Percentiles rank a stretch among this genome's conserved stretches.
phyloP scores from a whole-genome alignment of 2,797 vertebrate species.

The Caiman crocodilus region DNA sequence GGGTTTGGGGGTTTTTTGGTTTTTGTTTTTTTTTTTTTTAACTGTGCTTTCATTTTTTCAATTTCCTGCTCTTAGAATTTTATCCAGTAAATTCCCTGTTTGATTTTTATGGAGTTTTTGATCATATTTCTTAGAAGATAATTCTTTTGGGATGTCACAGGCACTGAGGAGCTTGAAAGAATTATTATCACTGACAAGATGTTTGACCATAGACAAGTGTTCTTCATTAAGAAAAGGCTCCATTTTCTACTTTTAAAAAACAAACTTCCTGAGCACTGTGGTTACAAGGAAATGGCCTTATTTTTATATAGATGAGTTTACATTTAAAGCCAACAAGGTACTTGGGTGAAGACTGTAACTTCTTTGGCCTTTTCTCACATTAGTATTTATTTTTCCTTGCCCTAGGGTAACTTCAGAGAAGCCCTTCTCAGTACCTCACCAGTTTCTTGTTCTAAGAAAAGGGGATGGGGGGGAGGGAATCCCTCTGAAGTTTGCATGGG shows the following conservation, averaged over 20 bases:
- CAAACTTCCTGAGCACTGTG: constrained; percentile 58
- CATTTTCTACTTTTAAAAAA: constrained; percentile 68
- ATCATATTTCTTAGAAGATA: constrained; percentile 68
- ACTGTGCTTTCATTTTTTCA: constrained; percentile 46
- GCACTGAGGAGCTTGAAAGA: background rate
- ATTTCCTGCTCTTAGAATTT: constrained; percentile 69
- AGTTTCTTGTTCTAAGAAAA: constrained; percentile 5
- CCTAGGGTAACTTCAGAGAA: constrained; percentile 40
- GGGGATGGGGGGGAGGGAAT: background rate
- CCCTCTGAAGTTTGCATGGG: constrained; percentile 12
- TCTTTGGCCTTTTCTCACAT: constrained; percentile 47
- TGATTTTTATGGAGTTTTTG: constrained; percentile 66
- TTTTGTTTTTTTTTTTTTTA: constrained; percentile 26
- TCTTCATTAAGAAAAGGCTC: constrained; percentile 71
- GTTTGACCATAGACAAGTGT: constrained; percentile 66
- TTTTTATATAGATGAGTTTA: constrained; percentile 41
- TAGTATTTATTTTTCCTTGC: constrained; percentile 43
- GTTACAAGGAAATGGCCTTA: constrained; percentile 62
- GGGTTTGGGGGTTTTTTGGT: background rate
- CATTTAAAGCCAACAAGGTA: constrained; percentile 47
- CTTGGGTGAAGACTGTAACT: background rate
- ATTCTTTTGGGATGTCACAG: constrained; percentile 69
- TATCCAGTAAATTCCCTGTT: constrained; percentile 63
- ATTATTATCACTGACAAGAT: constrained; percentile 71
- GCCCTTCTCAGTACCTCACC: constrained; percentile 5